Conservation (phyloP, 1,140 invertebrate genomes). For the Scaptomyza hsui region DNA sequence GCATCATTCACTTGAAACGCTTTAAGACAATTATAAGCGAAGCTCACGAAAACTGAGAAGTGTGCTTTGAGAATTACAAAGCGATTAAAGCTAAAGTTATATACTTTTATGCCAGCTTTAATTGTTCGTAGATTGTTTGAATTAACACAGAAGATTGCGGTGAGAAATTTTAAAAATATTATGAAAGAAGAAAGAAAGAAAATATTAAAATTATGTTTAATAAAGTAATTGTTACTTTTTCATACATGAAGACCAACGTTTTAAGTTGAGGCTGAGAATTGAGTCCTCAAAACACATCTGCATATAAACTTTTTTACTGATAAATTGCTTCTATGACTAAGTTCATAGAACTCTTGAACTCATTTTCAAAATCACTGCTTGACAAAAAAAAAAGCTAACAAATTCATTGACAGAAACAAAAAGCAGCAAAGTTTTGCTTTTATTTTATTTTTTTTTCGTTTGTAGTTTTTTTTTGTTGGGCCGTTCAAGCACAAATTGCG, state of each 20-base stretch:
- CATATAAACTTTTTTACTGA: no score
- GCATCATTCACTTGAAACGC: not conserved
- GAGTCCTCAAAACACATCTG: no score
- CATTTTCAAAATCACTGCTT: not conserved
- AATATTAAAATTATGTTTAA: no score
- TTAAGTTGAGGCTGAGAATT: no score
- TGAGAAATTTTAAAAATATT: no score
- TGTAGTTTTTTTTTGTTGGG: constrained; percentile 17
- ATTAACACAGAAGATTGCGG: not conserved
- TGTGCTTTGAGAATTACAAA: not conserved
- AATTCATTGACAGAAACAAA: not conserved
- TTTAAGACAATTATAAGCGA: constrained; percentile 27
- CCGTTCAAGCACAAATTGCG: constrained; percentile 50
- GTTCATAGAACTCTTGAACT: not conserved
- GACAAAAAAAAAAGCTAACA: not conserved
- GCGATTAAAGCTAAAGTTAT: not conserved
- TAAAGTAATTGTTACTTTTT: no score
- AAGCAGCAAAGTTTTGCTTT: constrained; percentile 11
- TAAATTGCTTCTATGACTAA: not conserved
- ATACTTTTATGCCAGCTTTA: not conserved
- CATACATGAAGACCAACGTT: no score
- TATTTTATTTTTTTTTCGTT: constrained; percentile 3
- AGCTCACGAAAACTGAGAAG: constrained; percentile 1
- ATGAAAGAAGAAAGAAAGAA: no score
- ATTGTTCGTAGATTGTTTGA: not conserved